Base-by-base conservation (phyloP, 2,113 vertebrate species). In the Mirza zaza region DNA sequence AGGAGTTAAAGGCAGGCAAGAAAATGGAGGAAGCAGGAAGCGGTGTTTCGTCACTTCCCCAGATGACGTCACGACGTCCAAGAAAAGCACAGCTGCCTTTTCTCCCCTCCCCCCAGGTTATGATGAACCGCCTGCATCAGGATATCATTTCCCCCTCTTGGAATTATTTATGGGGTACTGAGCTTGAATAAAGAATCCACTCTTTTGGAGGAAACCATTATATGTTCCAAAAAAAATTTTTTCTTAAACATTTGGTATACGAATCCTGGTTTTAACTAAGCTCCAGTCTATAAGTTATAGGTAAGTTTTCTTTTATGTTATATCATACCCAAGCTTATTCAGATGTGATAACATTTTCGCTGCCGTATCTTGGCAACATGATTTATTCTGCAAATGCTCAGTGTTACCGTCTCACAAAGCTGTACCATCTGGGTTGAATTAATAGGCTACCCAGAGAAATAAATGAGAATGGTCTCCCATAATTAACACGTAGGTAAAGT, bases 401-500 rank as follows among this genome's bases (percentile, higher is more conserved):
- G 97, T 97, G 98, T 98, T 98, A 98, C 98, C 97, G 88, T 98
- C 98, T 98, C 98, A 98, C 98, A 98, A 98, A 98, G 98, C 98
- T 97, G 97, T 98, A 98, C 98, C 98, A 99, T 99, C 98, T 99
- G 98, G 98, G 98, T 98, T 98, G 98, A 99, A 98, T 99, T 99
- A 99, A 98, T 98, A 98, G 98, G 98, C 98, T 99, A 98, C 98
- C 98, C 98, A 98, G 98, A 98, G 98, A 99, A 99, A 98, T 98
- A 98, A 98, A 99, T 98, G 98, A 99, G 98, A 98, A 98, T 98
- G 98, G 98, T 97, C 98, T 98, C 96, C 97, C 97, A 97, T 98
- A 99, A 99, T 99, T 99, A 99, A 98, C 98, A 98, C 97, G 98
- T 98, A 99, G 98, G 98, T 99, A 98, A 98, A 99, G 98, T 98